These are phyloP conservation scores for Etheostoma nigrum DNA, from an alignment of 2,797 vertebrate species.

Conservation along the genomic window DNA sequence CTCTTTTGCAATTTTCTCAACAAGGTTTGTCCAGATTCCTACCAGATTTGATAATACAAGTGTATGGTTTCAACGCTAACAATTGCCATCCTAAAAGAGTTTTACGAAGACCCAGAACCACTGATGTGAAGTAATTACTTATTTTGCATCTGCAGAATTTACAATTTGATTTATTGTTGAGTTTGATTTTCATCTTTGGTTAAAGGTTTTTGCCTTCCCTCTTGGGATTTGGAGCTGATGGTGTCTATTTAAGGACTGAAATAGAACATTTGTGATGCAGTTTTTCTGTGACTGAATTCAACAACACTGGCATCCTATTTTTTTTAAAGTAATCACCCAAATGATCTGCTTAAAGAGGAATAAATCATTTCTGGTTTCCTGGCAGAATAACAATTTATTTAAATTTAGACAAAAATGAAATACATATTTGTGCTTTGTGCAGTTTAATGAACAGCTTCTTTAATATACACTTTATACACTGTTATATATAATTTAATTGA, in stretches of 20 bases:
- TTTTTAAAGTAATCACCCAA: conserved; percentile 27
- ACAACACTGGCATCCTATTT: neutral
- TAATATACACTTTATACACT: conserved; percentile 85
- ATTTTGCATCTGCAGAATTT: conserved; percentile 45
- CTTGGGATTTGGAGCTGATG: conserved; percentile 55
- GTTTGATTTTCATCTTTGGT: conserved; percentile 48
- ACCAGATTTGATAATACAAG: conserved; percentile 29
- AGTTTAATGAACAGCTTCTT: conserved; percentile 80
- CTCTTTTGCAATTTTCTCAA: conserved; percentile 53
- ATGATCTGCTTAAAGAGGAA: conserved; percentile 48
- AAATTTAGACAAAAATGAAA: conserved; percentile 86
- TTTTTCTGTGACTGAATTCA: conserved; percentile 48
- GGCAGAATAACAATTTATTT: conserved; percentile 88
- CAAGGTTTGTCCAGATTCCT: conserved; percentile 33
- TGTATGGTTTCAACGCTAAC: conserved; percentile 37
- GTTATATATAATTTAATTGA: conserved; percentile 73
- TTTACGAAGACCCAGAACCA: conserved; percentile 11
- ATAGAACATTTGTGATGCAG: conserved; percentile 58
- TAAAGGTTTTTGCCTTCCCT: conserved; percentile 31
- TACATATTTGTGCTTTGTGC: conserved; percentile 88
- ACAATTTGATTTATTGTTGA: conserved; percentile 26
- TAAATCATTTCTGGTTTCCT: conserved; percentile 68
- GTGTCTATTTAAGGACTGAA: conserved; percentile 53
- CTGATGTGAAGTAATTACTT: conserved; percentile 38
- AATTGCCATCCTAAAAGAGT: conserved; percentile 28